Percentiles rank a stretch among this genome's conserved stretches.
These are phyloP conservation scores for Hippocampus zosterae DNA, from an alignment of 2,113 vertebrate species.

Conservation along the genomic window DNA sequence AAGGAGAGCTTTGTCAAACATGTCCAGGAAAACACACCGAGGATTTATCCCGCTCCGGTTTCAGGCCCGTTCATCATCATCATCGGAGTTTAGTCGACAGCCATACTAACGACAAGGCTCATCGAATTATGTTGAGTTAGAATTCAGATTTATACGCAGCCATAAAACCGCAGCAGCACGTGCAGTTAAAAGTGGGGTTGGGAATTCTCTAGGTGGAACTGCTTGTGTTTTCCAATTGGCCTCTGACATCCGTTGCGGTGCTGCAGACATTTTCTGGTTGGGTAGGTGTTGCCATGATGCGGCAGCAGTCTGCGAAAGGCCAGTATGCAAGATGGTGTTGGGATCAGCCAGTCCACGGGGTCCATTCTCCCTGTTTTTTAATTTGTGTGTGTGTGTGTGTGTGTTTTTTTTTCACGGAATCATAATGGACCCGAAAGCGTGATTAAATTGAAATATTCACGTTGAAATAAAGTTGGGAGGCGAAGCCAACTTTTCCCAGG, in stretches of 20 bases:
- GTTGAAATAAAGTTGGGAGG: conserved; percentile 4
- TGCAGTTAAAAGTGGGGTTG: background rate
- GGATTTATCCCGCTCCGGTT: conserved; percentile 58
- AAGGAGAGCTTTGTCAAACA: conserved; percentile 57
- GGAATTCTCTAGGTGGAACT: conserved; percentile 7
- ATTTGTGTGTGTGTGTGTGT: background rate
- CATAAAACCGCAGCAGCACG: conserved; percentile 30
- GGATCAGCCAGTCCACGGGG: conserved; percentile 36
- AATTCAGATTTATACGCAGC: conserved; percentile 41
- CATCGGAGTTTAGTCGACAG: conserved; percentile 33
- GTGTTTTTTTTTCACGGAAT: conserved; percentile 15
- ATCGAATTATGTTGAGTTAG: conserved; percentile 55
- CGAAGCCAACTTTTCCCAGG: background rate
- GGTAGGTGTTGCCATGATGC: conserved; percentile 41
- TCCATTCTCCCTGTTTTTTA: conserved; percentile 18
- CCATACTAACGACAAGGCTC: conserved; percentile 33
- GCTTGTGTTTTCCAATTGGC: conserved; percentile 27
- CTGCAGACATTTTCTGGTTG: conserved; percentile 24
- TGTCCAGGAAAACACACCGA: conserved; percentile 52
- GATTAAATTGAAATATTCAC: conserved; percentile 60
- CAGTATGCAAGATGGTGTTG: conserved; percentile 32
- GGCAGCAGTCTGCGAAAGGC: conserved; percentile 33
- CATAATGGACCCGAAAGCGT: conserved; percentile 44
- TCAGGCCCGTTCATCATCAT: conserved; percentile 37
- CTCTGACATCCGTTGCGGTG: conserved; percentile 8